Evolutionary conservation across 92 coral and sea anemone species (phyloP).

Genomic region (Isaurus tuberculatus): DNA sequence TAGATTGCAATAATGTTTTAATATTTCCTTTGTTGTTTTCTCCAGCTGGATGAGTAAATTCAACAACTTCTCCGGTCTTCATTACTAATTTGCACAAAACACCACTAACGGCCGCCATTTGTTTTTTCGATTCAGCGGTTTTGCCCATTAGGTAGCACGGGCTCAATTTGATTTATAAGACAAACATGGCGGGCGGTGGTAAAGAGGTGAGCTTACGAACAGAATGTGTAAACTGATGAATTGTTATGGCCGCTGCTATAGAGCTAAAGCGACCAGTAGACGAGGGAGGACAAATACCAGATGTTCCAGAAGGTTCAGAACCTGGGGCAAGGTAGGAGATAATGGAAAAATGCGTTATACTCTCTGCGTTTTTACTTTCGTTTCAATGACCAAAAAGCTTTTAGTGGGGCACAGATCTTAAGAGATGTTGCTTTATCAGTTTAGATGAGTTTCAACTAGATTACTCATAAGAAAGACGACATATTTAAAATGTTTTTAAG

Average conservation of each 20-base stretch:
- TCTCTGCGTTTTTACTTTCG: not conserved
- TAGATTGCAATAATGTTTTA: slow-evolving; percentile 18
- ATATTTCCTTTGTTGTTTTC: slow-evolving; percentile 4
- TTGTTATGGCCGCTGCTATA: slow-evolving; percentile 44
- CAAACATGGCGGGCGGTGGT: slow-evolving; percentile 48
- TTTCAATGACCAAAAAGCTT: not conserved
- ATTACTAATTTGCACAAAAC: not conserved
- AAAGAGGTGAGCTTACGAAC: not conserved
- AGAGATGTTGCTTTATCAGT: no score
- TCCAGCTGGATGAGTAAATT: slow-evolving; percentile 25
- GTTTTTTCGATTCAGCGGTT: slow-evolving; percentile 16
- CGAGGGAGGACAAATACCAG: slow-evolving; percentile 46
- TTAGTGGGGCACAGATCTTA: no score
- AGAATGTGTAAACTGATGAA: slow-evolving; percentile 7
- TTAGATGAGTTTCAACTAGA: no score
- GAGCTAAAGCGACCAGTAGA: slow-evolving; percentile 31
- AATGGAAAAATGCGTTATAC: not conserved
- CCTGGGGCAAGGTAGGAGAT: slow-evolving; percentile 42
- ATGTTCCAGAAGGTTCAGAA: slow-evolving; percentile 48
- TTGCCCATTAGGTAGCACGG: slow-evolving; percentile 16
- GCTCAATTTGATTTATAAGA: slow-evolving; percentile 9
- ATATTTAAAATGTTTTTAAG: no score
- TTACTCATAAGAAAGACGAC: no score
- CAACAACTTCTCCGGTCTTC: slow-evolving; percentile 34
- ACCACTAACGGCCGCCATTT: slow-evolving; percentile 4